A percentile compares a stretch with the other conserved stretches of the same genome.
Evolutionary conservation across 2,113 vertebrate genomes (phyloP).

Genomic region (Corydoras maculifer): DNA sequence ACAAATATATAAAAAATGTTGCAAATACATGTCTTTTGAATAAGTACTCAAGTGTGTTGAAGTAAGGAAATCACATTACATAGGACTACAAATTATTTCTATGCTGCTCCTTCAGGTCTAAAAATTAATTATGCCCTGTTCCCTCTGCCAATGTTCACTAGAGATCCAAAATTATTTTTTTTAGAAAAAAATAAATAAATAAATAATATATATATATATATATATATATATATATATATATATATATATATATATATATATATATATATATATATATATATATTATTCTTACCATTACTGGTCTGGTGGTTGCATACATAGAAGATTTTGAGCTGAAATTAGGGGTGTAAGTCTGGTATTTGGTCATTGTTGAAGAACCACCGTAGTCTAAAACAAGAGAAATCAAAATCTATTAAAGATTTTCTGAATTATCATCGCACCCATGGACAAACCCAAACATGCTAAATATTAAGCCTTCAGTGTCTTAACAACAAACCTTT

Average conservation of each 20-base stretch:
- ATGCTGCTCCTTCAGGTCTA: background rate
- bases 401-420: no score
- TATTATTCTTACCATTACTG: constrained; percentile 51
- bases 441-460: no score
- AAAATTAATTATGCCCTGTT: no score
- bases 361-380: constrained; percentile 51
- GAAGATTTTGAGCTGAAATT: constrained; percentile 61
- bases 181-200: background rate
- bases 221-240: no score
- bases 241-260: no score
- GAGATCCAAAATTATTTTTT: no score
- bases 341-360: constrained; percentile 58
- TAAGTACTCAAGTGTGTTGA: background rate
- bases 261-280: no score
- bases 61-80: constrained; percentile 25
- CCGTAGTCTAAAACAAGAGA: constrained; percentile 54
- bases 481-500: no score
- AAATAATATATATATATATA: no score
- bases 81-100: constrained; percentile 3
- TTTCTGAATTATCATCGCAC: no score
- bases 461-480: no score
- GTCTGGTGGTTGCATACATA: constrained; percentile 48
- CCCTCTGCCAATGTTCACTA: no score
- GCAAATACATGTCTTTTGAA: background rate
- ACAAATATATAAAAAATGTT: background rate